Evolutionary conservation across 1,140 invertebrate genomes (phyloP), one percentile per base, ranked within the genome.

Genomic region (Brachionus paranguensis): DNA sequence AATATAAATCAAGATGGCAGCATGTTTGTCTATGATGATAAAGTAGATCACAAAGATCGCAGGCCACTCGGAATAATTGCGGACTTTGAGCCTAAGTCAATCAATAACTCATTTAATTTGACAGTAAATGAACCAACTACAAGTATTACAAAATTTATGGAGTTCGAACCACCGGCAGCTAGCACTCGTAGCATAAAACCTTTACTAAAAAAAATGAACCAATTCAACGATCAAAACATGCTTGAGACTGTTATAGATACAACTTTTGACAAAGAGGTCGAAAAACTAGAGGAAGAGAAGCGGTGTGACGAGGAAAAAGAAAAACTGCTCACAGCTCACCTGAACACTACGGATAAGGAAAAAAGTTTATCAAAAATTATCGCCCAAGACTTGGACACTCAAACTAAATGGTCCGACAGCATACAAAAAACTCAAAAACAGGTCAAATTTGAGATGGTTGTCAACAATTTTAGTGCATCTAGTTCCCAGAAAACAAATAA

Each of bases 351-450:
- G n/a, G 72, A 76, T 12, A 72, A 12, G 17, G 72, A 76, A 10
- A 76, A 76, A 29, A 76, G 27, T 24, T 14, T 76, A 10, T 76
- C 72, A 29, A 76, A 76, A 37, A 20, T 76, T 50, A 27, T 76
- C 11, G 72, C 43, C 12, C 45, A 76, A 50, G 72, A 76, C 29
- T 76, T 76, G 11, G 27, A 50, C 10, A 76, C 72, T 27, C 72
- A 76, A 27, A 50, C 72, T 29, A 76, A 76, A 76, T 76, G 72
- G 72, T 50, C 72, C 1, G 27, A 76, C 33, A 14, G 11, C 10
- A 47, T 11, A 11, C 68, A 72, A 72, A 76, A 76, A 76, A 76
- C 72, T 29, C 72, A 76, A 27, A 76, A 76, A 76, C 72, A 76
- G 29, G 47, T 76, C 27, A 47, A 50, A 76, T 76, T 76, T 50